Evolutionary conservation across 2,888 invertebrate genomes (phyloP), one percentile per base, ranked within the genome.

Genomic region (Drosophila meridiana): DNA sequence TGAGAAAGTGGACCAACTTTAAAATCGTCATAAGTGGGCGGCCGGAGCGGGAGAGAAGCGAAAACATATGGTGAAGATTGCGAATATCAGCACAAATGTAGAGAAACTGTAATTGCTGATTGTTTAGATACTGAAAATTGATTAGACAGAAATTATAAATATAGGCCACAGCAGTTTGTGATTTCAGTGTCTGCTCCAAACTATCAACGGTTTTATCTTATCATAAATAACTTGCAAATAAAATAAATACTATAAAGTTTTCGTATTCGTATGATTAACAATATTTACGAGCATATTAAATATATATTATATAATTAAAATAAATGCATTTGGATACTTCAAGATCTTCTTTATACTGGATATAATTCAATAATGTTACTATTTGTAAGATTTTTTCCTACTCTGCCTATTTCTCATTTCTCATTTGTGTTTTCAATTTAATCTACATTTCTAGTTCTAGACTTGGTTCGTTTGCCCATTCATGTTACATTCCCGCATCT

Each of bases 1-100:
- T 66, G 45, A 45, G 62, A 76, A 80, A 78, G 80, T 68, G 62
- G 64, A 14, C 32, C 57, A 45, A 53, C 38, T 45, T 43, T 8
- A 55, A 60, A 38, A 26, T 14, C 20, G 4, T 0, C n/a, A 32
- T 2, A 8, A 9, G 9, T 45, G 26, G 11, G 30, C 13, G 4
- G n/a, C 0, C 9, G 9, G 9, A 4, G n/a, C 2, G n/a, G 14
- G 14, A 2, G 32, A 20, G 2, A 4, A 45, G 28, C 47, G 45
- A 40, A 53, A 60, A 45, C 32, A 34, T 47, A 20, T 45, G 36
- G 3, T 30, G 32, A 11, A n/a, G 13, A 26, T 58, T 57, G 36
- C 38, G 9, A 45, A 26, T 26, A 45, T 26, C 45, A 45, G 26
- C 45, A 26, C 4, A 45, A 63, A 26, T 43, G 2, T 5, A 26